Evolutionary conservation across 1,140 invertebrate species (phyloP).

Genomic region (Polyergus mexicanus): DNA sequence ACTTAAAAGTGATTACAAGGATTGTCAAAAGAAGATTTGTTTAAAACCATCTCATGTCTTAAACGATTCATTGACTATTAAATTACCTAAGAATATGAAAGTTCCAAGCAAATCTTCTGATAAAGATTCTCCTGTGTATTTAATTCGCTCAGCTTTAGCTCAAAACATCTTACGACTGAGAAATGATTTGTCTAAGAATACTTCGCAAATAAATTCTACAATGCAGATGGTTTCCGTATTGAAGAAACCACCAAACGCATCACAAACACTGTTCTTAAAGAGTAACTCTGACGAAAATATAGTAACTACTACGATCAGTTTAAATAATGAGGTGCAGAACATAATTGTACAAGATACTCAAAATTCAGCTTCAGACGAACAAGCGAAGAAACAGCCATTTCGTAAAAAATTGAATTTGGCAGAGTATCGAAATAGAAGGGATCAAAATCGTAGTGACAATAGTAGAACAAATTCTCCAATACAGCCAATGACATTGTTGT

Average conservation of each 20-base stretch:
- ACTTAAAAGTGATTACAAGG: not conserved
- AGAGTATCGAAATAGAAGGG: slow-evolving; percentile 85
- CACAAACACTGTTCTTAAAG: slow-evolving; percentile 37
- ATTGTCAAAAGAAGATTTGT: not conserved
- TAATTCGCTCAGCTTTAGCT: slow-evolving; percentile 79
- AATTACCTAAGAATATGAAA: not conserved
- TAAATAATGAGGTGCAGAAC: slow-evolving; percentile 75
- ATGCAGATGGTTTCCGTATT: slow-evolving; percentile 82
- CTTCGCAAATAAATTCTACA: slow-evolving; percentile 56
- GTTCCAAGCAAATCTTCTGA: slow-evolving; percentile 6
- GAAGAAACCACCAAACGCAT: slow-evolving; percentile 77
- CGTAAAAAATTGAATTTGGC: slow-evolving; percentile 85
- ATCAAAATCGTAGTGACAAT: slow-evolving; percentile 78
- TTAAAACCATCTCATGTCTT: not conserved
- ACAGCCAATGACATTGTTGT: slow-evolving; percentile 77
- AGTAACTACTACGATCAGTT: slow-evolving; percentile 76
- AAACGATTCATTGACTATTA: slow-evolving; percentile 9
- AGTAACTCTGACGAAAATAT: slow-evolving; percentile 73
- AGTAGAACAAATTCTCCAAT: slow-evolving; percentile 77
- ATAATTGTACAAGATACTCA: slow-evolving; percentile 72
- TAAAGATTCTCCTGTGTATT: slow-evolving; percentile 68
- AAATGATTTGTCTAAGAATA: slow-evolving; percentile 71
- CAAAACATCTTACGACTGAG: slow-evolving; percentile 77
- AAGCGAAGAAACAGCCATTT: slow-evolving; percentile 76
- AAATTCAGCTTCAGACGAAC: slow-evolving; percentile 56